Evolutionary conservation across 35 echinoderm and acorn worm species (phyloP).

Genomic region (Ophioderma brevispina): DNA sequence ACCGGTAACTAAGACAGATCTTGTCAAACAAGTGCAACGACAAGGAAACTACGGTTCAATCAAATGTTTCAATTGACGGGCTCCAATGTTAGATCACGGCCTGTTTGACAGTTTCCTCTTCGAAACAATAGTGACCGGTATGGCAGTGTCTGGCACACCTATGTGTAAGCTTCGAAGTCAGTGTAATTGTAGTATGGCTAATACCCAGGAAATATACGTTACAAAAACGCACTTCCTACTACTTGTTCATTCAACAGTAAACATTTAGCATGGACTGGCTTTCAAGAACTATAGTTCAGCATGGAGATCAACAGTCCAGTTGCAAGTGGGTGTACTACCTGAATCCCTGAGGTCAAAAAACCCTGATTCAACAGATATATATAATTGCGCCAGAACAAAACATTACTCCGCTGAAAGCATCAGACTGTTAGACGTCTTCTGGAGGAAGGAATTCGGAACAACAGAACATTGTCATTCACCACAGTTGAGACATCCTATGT

Average conservation of each 20-base stretch:
- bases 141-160: constrained; percentile 26
- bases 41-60: too few relatives aligned
- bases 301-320: constrained; percentile 18
- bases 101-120: constrained; percentile 30
- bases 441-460: neutral
- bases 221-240: neutral
- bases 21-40: neutral
- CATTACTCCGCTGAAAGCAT: neutral
- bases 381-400: neutral
- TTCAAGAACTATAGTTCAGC: constrained; percentile 4
- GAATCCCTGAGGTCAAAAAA: neutral
- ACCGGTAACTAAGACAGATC: neutral
- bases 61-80: neutral
- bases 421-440: neutral
- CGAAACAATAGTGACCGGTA: constrained; percentile 12
- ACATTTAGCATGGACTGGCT: constrained; percentile 25
- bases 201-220: constrained; percentile 9
- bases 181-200: constrained; percentile 11
- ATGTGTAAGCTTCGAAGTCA: neutral
- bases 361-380: constrained; percentile 15
- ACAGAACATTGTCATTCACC: neutral
- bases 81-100: neutral
- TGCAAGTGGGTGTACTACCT: constrained; percentile 31
- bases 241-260: constrained; percentile 4
- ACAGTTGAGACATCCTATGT: constrained; percentile 16